Evolutionary conservation across 2,797 vertebrate genomes (phyloP).

Genomic region (Acropternis orthonyx): DNA sequence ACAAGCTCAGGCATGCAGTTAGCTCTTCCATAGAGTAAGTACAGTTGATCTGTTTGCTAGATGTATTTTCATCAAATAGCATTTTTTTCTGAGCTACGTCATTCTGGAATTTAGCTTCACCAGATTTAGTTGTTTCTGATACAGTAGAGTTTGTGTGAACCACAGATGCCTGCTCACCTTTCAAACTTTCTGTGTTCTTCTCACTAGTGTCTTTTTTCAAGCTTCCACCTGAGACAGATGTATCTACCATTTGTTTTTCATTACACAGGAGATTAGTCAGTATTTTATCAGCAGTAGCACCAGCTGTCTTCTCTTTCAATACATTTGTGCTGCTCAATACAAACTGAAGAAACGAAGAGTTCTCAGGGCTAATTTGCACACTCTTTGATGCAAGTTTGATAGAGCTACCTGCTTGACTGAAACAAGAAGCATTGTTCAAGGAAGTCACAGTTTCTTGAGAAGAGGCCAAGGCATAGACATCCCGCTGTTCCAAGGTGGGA

Average conservation of each 20-base stretch:
- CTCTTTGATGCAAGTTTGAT: not conserved
- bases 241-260: not conserved
- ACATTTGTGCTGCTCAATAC: constrained; percentile 30
- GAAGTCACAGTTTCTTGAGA: not conserved
- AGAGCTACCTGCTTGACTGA: not conserved
- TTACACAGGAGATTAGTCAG: constrained; percentile 20
- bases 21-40: constrained; percentile 72
- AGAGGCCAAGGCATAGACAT: not conserved
- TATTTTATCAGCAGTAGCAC: constrained; percentile 51
- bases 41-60: not conserved
- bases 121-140: not conserved
- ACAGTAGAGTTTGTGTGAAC: not conserved
- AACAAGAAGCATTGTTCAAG: not conserved
- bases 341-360: constrained; percentile 31
- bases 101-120: not conserved
- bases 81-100: not conserved
- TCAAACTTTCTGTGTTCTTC: not conserved
- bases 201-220: not conserved
- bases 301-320: constrained; percentile 36
- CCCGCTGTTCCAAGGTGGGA: not conserved
- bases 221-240: not conserved
- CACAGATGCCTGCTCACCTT: not conserved
- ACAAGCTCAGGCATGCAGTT: constrained; percentile 70
- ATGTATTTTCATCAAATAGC: not conserved
- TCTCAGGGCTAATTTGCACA: not conserved